Evolutionary conservation across 2,113 vertebrate species (phyloP), one percentile per base, ranked within the genome.

Genomic region (Lasiurus borealis): DNA sequence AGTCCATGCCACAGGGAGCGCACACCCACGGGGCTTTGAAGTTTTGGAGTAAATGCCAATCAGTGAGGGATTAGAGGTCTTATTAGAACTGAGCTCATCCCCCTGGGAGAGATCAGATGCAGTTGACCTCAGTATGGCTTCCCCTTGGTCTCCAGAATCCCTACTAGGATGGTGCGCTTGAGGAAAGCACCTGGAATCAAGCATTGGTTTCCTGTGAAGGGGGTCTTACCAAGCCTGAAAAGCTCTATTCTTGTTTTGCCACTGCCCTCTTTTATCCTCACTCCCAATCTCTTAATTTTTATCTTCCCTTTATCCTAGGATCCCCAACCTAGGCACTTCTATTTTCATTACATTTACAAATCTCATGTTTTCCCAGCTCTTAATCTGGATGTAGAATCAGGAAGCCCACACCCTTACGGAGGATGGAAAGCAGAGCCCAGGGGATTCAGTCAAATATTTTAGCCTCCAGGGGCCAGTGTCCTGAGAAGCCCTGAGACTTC

Each of bases 291-390:
- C 11, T 59, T 77, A 36, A 34, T 46, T 78, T 46, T 80, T 71
- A 48, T 36, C 23, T 92, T 40, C 50, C 11, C 69, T 93, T 80
- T 31, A 71, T 69, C 50, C 62, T 91, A 59, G 8, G 57, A 13
- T 85, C 27, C 27, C 72, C 57, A 88, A 36, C 46, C 57, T 50
- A 1, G 27, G 11, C 18, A 14, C 72, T 80, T 93, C 69, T 34
- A 15, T 93, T 87, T 84, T 77, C 72, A 91, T 59, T 77, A 72
- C 25, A 69, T 59, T 71, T 78, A 72, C 18, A 66, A 66, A 64
- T 27, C 19, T 54, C 23, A 40, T 5, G 9, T 93, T 95, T 66
- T 85, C 50, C 46, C 46, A 89, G 44, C 31, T 84, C 71, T 84
- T 54, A 71, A 64, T 72, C 34, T 34, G 62, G 57, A 62, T 59